Conservation (phyloP, 2,888 invertebrate genomes). For the Ennomos quercinarius region DNA sequence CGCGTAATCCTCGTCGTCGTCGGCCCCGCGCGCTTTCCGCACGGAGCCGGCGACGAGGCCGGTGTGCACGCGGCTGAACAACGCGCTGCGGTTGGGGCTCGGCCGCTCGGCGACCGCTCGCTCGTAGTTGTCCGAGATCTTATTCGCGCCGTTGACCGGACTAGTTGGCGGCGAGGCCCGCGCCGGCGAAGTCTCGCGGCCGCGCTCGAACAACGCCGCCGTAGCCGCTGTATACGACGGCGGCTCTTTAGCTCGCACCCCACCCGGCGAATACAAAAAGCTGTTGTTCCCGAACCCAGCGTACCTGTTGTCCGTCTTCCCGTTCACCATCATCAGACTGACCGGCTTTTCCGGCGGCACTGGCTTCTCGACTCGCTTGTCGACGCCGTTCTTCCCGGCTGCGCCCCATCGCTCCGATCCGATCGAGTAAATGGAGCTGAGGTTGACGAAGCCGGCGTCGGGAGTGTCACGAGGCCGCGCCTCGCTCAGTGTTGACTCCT, state of each 20-base stretch:
- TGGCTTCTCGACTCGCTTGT: constrained; percentile 75
- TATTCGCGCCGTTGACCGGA: constrained; percentile 76
- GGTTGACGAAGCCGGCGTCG: constrained; percentile 69
- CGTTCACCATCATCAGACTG: constrained; percentile 79
- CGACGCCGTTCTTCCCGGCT: constrained; percentile 59
- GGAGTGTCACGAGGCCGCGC: constrained; percentile 49
- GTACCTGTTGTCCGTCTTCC: constrained; percentile 75
- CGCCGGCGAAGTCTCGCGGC: constrained; percentile 39
- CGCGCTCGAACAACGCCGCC: constrained; percentile 63
- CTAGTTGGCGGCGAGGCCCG: constrained; percentile 54
- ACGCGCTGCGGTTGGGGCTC: constrained; percentile 72
- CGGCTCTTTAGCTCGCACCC: constrained; percentile 70
- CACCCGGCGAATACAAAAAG: constrained; percentile 63
- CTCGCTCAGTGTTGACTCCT: constrained; percentile 76
- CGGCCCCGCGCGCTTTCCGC: constrained; percentile 64
- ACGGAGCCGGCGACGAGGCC: constrained; percentile 74
- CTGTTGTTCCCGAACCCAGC: constrained; percentile 77
- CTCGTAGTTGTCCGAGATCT: constrained; percentile 82
- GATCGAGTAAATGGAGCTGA: constrained; percentile 78
- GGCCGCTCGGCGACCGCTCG: constrained; percentile 75
- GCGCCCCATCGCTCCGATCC: constrained; percentile 67
- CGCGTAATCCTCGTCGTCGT: constrained; percentile 82
- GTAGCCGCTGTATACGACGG: constrained; percentile 75
- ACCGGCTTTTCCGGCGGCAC: constrained; percentile 80
- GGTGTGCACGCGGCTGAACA: constrained; percentile 78